Conservation (phyloP, 2,113 vertebrate genomes). For the Campylomormyrus numenius region DNA sequence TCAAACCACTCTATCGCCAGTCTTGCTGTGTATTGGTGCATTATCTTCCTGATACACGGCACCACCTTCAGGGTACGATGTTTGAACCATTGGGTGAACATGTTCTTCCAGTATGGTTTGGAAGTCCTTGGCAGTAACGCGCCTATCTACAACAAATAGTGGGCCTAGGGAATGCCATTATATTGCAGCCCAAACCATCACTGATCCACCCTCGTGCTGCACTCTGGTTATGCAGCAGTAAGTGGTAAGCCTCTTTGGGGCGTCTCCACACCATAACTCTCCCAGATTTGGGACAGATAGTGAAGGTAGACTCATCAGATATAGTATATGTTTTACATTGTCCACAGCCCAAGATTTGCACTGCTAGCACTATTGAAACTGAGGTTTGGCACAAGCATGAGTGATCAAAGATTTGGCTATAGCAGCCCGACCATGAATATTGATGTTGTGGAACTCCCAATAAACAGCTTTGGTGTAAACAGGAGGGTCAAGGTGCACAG, state of each 20-base stretch:
- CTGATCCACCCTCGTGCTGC: not conserved
- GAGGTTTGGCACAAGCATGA: not conserved
- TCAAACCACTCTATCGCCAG: not conserved
- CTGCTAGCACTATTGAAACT: not conserved
- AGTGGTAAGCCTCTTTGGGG: not conserved
- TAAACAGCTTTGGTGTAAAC: not conserved
- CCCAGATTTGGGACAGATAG: not conserved
- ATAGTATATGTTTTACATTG: not conserved
- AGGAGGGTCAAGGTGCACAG: not conserved
- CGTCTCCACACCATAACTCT: not conserved
- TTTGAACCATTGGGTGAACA: not conserved
- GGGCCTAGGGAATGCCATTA: not conserved
- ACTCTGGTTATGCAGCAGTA: not conserved
- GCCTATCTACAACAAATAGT: not conserved
- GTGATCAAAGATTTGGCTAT: not conserved
- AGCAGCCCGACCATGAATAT: not conserved
- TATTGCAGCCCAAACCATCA: not conserved
- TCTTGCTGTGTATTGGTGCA: not conserved
- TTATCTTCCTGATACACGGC: not conserved
- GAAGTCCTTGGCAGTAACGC: not conserved
- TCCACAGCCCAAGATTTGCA: not conserved
- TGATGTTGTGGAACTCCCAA: not conserved
- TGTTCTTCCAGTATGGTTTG: not conserved
- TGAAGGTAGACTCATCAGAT: not conserved
- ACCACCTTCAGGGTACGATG: not conserved